These are phyloP conservation scores for Lasioglossum malachurum DNA, from an alignment of 2,888 invertebrate genomes.

Conservation along the genomic window DNA sequence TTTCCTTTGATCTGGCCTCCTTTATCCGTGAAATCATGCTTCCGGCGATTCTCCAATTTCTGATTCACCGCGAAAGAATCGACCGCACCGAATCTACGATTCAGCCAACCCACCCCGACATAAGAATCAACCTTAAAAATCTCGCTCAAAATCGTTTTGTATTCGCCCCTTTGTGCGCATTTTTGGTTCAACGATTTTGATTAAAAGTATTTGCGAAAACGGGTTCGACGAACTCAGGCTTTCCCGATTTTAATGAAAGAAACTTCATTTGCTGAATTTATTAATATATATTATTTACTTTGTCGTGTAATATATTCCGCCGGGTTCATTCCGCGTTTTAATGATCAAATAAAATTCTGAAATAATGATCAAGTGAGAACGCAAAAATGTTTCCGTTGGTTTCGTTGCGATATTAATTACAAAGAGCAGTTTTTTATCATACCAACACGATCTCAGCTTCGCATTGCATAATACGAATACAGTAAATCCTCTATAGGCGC, in stretches of 20 bases:
- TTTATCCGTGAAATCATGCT: neutral
- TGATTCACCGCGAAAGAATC: neutral
- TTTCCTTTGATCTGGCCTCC: neutral
- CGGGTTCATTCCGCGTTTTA: neutral
- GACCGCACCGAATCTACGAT: neutral
- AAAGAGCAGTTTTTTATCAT: neutral
- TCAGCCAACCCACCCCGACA: neutral
- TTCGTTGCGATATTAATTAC: neutral
- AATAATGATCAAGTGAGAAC: neutral
- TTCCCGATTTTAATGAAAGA: neutral
- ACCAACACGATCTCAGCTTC: neutral
- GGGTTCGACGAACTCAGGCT: neutral
- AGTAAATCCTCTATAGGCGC: too few species aligned
- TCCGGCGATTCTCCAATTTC: conserved; percentile 3
- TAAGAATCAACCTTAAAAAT: neutral
- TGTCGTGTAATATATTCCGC: conserved; percentile 12
- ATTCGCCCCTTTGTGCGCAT: neutral
- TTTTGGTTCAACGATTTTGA: neutral
- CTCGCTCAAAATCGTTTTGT: neutral
- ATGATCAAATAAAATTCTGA: neutral
- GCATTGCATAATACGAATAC: neutral
- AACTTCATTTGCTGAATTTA: conserved; percentile 11
- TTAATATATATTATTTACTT: conserved; percentile 14
- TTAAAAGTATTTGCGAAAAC: conserved; percentile 1
- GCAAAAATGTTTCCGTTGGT: neutral